Evolutionary conservation across 2,113 vertebrate genomes (phyloP).

Genomic region (human (Homo sapiens)): DNA sequence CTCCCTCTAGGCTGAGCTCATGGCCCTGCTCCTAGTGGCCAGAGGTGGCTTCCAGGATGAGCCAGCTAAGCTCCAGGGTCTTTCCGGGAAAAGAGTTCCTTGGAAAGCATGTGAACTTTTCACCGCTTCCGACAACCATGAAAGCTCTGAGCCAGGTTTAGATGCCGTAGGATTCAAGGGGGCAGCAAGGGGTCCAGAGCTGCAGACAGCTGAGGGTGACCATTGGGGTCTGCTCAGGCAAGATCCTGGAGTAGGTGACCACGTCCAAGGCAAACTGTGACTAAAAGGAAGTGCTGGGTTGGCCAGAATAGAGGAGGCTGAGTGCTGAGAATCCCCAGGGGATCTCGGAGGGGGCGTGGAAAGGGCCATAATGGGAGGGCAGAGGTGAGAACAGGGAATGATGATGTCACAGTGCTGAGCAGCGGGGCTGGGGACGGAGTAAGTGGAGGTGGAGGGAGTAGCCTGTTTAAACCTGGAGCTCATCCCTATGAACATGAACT

Average conservation of each 20-base stretch:
- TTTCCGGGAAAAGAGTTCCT: not conserved
- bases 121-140: not conserved
- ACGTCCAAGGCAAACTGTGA: not conserved
- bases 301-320: not conserved
- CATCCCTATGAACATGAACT: too few species aligned
- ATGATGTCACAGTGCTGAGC: not conserved
- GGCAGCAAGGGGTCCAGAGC: not conserved
- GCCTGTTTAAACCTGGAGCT: not conserved
- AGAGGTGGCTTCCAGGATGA: not conserved
- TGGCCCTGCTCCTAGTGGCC: not conserved
- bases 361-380: not conserved
- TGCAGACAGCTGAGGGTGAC: not conserved
- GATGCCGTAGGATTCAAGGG: not conserved
- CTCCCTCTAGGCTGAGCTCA: not conserved
- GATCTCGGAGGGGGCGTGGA: not conserved
- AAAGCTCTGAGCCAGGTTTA: not conserved
- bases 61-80: not conserved
- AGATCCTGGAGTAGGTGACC: not conserved
- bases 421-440: not conserved
- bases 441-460: not conserved
- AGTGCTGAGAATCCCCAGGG: not conserved
- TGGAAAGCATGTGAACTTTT: not conserved
- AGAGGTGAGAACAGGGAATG: not conserved
- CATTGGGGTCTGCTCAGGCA: not conserved
- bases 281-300: not conserved